Conservation (phyloP, 2,113 vertebrate species). For the Phoenicopterus ruber region DNA sequence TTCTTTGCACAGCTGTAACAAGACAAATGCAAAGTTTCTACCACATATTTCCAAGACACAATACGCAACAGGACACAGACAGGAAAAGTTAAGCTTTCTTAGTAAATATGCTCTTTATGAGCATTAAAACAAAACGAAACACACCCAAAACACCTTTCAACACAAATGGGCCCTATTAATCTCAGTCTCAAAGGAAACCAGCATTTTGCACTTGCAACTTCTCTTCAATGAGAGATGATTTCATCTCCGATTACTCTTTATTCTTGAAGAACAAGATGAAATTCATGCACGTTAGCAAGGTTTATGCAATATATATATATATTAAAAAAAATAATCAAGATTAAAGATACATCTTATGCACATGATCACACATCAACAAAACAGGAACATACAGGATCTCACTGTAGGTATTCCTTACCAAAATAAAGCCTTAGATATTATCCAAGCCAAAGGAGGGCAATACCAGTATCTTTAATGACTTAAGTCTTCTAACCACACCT, state of each 20-base stretch:
- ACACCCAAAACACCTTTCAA: not conserved
- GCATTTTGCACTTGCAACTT: not conserved
- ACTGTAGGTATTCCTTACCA: not conserved
- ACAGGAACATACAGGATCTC: not conserved
- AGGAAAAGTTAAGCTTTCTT: not conserved
- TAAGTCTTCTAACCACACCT: not conserved
- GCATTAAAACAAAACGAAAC: not conserved
- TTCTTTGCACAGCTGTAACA: not conserved
- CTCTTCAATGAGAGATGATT: not conserved
- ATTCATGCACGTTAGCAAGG: not conserved
- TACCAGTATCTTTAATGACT: not conserved
- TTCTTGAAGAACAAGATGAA: not conserved
- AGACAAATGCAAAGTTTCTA: not conserved
- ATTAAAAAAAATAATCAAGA: not conserved
- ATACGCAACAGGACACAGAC: not conserved
- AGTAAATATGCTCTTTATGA: not conserved
- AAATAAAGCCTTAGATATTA: not conserved
- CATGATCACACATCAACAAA: not conserved
- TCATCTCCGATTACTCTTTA: not conserved
- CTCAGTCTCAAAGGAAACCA: slow-evolving; percentile 40
- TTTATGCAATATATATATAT: not conserved
- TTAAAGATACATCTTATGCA: not conserved
- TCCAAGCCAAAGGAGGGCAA: not conserved
- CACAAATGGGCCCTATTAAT: not conserved
- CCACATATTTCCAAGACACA: not conserved